These are phyloP conservation scores for Diorhabda sublineata DNA, from an alignment of 1,140 invertebrate species.

Conservation along the genomic window DNA sequence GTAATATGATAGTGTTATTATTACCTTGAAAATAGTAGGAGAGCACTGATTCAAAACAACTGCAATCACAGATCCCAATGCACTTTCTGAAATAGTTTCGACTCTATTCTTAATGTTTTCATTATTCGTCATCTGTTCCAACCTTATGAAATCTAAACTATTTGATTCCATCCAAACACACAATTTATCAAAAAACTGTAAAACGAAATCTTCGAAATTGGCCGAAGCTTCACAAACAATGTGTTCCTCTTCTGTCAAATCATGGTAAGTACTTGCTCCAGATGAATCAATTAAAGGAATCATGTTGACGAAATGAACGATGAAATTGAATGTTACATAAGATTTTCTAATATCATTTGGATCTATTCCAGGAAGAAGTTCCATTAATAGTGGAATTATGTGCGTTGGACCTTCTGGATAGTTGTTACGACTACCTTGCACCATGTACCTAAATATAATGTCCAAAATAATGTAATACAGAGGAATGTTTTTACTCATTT, in stretches of 20 bases:
- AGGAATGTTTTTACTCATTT: no score
- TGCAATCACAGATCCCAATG: slow-evolving; percentile 63
- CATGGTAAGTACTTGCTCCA: slow-evolving; percentile 59
- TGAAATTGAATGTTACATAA: slow-evolving; percentile 73
- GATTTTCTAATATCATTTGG: slow-evolving; percentile 86
- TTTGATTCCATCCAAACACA: slow-evolving; percentile 72
- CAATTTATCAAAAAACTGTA: slow-evolving; percentile 79
- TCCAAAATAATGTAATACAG: no score
- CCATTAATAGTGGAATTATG: slow-evolving; percentile 75
- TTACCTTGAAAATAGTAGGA: slow-evolving; percentile 56
- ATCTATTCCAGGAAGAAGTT: slow-evolving; percentile 82
- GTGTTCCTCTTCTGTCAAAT: slow-evolving; percentile 73
- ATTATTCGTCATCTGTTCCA: slow-evolving; percentile 57
- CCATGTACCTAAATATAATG: slow-evolving; percentile 53
- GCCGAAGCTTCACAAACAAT: slow-evolving; percentile 75
- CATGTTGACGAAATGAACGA: slow-evolving; percentile 69
- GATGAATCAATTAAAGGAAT: slow-evolving; percentile 84
- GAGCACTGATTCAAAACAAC: slow-evolving; percentile 59
- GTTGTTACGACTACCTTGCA: slow-evolving; percentile 58
- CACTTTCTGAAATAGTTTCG: slow-evolving; percentile 67
- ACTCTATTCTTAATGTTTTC: slow-evolving; percentile 58
- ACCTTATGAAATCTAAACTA: slow-evolving; percentile 60
- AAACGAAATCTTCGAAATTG: slow-evolving; percentile 82
- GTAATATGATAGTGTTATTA: not conserved
- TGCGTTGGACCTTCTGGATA: slow-evolving; percentile 76